phyloP scores from a whole-genome alignment of 2,113 vertebrate species.

The Chaetura pelagica region DNA sequence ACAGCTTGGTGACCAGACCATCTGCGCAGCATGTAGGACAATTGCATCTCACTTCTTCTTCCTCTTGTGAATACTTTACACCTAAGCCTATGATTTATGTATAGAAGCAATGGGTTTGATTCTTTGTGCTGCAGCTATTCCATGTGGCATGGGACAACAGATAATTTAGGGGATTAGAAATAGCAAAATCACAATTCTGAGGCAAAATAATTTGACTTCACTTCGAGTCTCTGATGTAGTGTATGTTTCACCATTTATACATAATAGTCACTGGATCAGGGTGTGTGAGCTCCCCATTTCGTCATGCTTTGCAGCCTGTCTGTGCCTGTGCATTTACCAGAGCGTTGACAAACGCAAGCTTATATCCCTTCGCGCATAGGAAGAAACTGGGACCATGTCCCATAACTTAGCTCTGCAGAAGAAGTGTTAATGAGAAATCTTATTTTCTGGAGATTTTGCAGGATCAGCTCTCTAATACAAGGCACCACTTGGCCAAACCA shows the following conservation, averaged over 20 bases:
- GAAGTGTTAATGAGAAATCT: background rate
- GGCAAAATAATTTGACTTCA: background rate
- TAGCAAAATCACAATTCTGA: background rate
- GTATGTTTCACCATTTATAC: accelerated
- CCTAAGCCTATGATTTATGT: background rate
- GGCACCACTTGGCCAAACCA: background rate
- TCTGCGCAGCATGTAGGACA: background rate
- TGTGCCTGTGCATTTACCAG: background rate
- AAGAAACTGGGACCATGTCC: background rate
- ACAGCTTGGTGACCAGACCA: background rate
- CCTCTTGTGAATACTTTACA: background rate
- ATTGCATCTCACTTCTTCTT: background rate
- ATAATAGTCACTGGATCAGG: background rate
- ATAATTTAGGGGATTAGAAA: background rate
- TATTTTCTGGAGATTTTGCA: background rate
- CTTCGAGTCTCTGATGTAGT: background rate
- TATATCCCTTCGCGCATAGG: background rate
- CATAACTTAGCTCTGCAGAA: accelerated
- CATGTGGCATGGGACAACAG: background rate
- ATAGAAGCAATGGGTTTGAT: background rate
- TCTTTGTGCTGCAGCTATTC: background rate
- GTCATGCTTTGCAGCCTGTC: background rate
- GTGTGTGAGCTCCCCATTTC: background rate
- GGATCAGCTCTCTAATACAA: background rate
- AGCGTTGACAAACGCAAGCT: background rate